A percentile compares a stretch with the other conserved stretches of the same genome.
phyloP scores from a whole-genome alignment of 2,113 vertebrate genomes.

The Cromileptes altivelis region DNA sequence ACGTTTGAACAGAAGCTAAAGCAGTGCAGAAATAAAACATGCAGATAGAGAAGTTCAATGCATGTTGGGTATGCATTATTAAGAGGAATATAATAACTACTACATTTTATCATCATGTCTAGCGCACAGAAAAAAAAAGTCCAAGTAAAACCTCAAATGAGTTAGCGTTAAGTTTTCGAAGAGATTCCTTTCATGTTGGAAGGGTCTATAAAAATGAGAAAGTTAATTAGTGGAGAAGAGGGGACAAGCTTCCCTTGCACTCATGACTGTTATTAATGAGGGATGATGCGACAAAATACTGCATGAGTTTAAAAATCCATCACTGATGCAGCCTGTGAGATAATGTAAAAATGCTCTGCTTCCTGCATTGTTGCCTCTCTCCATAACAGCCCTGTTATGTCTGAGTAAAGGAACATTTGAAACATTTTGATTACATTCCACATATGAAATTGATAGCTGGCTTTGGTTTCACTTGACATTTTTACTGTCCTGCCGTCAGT shows the following conservation, averaged over 20 bases:
- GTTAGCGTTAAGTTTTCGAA: not conserved
- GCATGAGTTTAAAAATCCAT: not conserved
- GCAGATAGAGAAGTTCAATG: not conserved
- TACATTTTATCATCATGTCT: not conserved
- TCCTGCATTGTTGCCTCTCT: not conserved
- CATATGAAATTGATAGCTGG: not conserved
- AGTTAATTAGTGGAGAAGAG: not conserved
- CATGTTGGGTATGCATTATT: not conserved
- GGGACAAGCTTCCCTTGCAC: not conserved
- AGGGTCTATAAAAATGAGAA: not conserved
- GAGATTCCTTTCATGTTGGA: not conserved
- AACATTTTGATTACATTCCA: not conserved
- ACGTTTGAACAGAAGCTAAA: not conserved
- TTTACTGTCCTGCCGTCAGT: not conserved
- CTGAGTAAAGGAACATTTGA: not conserved
- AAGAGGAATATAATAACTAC: not conserved
- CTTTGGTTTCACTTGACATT: not conserved
- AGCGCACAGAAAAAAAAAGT: not conserved
- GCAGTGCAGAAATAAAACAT: not conserved
- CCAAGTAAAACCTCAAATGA: not conserved
- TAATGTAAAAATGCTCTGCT: not conserved
- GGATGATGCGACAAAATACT: not conserved
- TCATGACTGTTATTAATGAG: not conserved
- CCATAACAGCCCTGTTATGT: not conserved
- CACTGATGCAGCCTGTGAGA: not conserved